A percentile compares a stretch with the other conserved stretches of the same genome.
Evolutionary conservation across 2,113 vertebrate genomes (phyloP).

Genomic region (Scartelaos histophorus): DNA sequence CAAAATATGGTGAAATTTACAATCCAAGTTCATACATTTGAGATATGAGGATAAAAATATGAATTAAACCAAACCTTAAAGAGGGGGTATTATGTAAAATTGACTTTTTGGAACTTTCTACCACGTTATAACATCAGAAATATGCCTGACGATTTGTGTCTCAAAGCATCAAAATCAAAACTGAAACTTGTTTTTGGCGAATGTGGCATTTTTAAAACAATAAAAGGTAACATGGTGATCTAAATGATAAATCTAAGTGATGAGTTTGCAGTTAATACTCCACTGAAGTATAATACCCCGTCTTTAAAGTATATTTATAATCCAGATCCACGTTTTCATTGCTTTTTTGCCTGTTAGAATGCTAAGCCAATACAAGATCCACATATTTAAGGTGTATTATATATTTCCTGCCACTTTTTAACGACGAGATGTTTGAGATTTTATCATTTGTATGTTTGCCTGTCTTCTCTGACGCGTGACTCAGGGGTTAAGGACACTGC

Average conservation of each 20-base stretch:
- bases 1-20: not conserved
- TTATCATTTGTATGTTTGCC: constrained; percentile 63
- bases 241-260: no score
- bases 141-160: no score
- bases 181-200: no score
- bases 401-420: constrained; percentile 38
- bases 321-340: constrained; percentile 6
- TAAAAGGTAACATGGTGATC: no score
- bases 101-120: no score
- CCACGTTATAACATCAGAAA: no score
- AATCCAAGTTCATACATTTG: not conserved
- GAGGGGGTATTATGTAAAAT: not conserved
- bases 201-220: no score
- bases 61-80: not conserved
- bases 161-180: no score
- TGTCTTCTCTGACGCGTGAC: constrained; percentile 89
- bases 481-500: constrained; percentile 92
- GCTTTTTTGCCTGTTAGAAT: constrained; percentile 21
- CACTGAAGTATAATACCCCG: no score
- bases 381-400: constrained; percentile 16
- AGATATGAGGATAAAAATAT: not conserved
- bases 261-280: no score
- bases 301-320: not conserved
- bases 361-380: constrained; percentile 26
- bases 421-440: constrained; percentile 44